A percentile compares a stretch with the other conserved stretches of the same genome.
phyloP scores from a whole-genome alignment of 2,113 vertebrate genomes.

The Nesospiza acunhae region DNA sequence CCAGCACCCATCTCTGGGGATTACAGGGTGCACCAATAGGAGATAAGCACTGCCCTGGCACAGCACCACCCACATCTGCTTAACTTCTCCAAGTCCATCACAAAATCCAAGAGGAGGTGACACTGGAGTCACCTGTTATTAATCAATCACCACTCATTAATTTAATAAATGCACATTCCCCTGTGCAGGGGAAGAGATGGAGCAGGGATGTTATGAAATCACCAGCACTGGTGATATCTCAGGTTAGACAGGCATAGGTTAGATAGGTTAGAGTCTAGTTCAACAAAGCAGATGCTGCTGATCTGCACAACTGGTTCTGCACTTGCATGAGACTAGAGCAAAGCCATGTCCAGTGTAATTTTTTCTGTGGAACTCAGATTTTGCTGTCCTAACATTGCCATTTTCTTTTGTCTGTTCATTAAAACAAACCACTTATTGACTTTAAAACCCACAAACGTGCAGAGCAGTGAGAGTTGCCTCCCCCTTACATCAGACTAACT shows the following conservation, averaged over 20 bases:
- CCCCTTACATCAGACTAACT: not conserved
- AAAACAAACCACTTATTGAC: not conserved
- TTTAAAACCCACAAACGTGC: not conserved
- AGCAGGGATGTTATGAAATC: not conserved
- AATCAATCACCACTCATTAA: not conserved
- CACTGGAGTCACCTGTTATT: not conserved
- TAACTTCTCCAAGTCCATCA: not conserved
- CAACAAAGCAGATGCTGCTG: not conserved
- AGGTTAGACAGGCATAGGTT: not conserved
- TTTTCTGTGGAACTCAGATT: not conserved
- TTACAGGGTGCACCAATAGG: rapidly evolving
- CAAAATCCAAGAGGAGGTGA: not conserved
- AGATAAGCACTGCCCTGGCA: not conserved
- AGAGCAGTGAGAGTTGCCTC: not conserved
- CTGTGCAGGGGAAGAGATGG: not conserved
- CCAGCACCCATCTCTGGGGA: not conserved
- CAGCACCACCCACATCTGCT: rapidly evolving
- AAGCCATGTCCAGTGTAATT: not conserved
- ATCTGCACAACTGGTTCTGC: not conserved
- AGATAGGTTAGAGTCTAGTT: not conserved
- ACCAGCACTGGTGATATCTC: not conserved
- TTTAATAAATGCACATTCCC: not conserved
- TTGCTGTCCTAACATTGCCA: not conserved
- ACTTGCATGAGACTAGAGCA: not conserved
- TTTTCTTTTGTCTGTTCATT: not conserved